Evolutionary conservation across 2,888 invertebrate genomes (phyloP), one percentile per base, ranked within the genome.

Genomic region (Thymelicus lineola): DNA sequence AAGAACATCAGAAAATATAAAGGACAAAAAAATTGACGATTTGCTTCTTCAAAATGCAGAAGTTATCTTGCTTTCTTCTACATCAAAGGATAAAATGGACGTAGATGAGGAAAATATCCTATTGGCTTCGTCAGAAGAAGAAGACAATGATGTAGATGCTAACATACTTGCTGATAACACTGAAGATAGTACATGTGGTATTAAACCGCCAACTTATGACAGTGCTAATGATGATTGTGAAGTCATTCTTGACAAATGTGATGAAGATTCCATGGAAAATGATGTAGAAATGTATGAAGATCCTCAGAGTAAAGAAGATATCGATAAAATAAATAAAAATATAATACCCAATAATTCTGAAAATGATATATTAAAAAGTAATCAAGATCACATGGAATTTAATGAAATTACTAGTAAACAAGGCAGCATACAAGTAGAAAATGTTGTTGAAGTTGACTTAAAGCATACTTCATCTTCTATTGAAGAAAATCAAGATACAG

Each of bases 81-180:
- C 59, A 45, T 12, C 38, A 17, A 64, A 17, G 61, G 42, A 6
- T 61, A 71, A 71, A 66, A 35, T 42, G 7, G 57, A 20, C 15
- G 10, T 77, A 77, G 53, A 81, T 74, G 76, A 82, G 48, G 89
- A 87, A 81, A 79, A 89, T 78, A 82, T 87, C 68, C 75, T 88
- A 10, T 77, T 90, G 28, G 88, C 87, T 7, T 87, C 86, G 42
- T 85, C 87, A 63, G 89, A 87, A 48, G 89, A 87, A 48, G 87
- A 88, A 15, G 88, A 87, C 72, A 74, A 67, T 46, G 71, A 57
- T 53, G 53, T 20, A 53, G 20, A 53, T 53, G 5, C 15, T 14
- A 55, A 55, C 28, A 14, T 17, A 6, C 14, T 1, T 55, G 10
- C 17, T n/a, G 12, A 35, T 55, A 55, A 35, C 20, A 20, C 20